phyloP scores from a whole-genome alignment of 2,797 vertebrate species.

The Pangasius djambal region DNA sequence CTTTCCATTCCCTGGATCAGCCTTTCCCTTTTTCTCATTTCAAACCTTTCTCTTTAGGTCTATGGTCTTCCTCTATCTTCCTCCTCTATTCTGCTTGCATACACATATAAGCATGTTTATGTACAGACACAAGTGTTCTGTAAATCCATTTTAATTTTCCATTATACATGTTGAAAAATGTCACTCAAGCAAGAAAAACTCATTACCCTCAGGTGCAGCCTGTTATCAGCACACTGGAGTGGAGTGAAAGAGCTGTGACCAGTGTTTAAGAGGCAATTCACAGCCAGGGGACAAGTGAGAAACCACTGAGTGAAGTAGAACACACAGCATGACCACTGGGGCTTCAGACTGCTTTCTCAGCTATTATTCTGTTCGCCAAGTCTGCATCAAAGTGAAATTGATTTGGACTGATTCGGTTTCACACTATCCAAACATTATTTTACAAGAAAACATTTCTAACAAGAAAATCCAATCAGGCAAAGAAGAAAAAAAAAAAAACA shows the following conservation, averaged over 20 bases:
- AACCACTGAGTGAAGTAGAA: constrained; percentile 30
- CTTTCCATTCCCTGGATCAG: background rate
- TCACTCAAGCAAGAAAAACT: constrained; percentile 25
- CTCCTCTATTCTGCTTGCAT: background rate
- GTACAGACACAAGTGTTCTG: background rate
- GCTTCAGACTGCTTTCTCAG: constrained; percentile 7
- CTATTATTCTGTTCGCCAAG: background rate
- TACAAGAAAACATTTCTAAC: background rate
- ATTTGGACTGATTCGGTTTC: background rate
- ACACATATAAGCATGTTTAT: background rate
- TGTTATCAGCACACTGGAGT: constrained; percentile 30
- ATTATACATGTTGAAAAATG: background rate
- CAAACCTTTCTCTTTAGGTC: background rate
- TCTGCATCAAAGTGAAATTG: constrained; percentile 14
- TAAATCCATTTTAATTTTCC: constrained; percentile 17
- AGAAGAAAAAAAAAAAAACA: background rate
- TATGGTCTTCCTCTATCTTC: background rate
- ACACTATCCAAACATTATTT: background rate
- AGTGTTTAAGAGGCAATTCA: constrained; percentile 35
- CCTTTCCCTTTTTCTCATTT: background rate
- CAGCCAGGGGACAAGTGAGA: constrained; percentile 33
- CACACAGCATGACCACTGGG: constrained; percentile 10
- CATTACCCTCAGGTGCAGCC: constrained; percentile 30
- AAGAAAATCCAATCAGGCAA: background rate
- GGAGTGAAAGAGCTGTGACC: constrained; percentile 12